phyloP scores from a whole-genome alignment of 1,140 invertebrate species.

The Euschistus heros region DNA sequence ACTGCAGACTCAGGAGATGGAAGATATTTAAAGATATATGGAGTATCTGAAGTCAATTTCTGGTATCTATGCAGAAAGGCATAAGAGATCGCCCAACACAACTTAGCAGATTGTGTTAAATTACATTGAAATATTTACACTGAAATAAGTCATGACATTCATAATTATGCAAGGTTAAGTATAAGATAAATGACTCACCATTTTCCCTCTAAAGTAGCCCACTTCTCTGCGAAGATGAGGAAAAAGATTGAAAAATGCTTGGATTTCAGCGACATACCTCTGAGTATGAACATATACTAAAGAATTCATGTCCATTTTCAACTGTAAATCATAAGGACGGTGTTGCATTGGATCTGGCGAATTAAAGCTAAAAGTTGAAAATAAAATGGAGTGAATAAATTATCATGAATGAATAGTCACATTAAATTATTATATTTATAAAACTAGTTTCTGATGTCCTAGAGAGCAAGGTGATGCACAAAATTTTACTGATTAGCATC shows the following conservation, averaged over 20 bases:
- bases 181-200: neutral
- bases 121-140: no score
- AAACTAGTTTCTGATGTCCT: no score
- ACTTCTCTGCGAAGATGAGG: conserved; percentile 57
- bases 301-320: conserved; percentile 73
- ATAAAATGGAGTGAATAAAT: neutral
- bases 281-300: conserved; percentile 92
- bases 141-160: neutral
- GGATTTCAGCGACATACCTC: conserved; percentile 77
- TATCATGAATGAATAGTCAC: no score
- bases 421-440: no score
- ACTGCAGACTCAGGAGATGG: no score
- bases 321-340: conserved; percentile 59
- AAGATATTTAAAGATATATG: no score
- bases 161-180: neutral
- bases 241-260: conserved; percentile 79
- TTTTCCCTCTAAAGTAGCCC: conserved; percentile 20
- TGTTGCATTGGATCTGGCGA: conserved; percentile 36
- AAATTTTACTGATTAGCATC: no score
- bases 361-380: conserved; percentile 22
- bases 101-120: no score
- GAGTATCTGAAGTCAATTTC: no score
- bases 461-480: no score
- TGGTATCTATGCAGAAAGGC: no score
- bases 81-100: no score